Percentiles rank a stretch among this genome's conserved stretches.
phyloP scores from a whole-genome alignment of 2,888 invertebrate species.

The Eupsilia transversa region DNA sequence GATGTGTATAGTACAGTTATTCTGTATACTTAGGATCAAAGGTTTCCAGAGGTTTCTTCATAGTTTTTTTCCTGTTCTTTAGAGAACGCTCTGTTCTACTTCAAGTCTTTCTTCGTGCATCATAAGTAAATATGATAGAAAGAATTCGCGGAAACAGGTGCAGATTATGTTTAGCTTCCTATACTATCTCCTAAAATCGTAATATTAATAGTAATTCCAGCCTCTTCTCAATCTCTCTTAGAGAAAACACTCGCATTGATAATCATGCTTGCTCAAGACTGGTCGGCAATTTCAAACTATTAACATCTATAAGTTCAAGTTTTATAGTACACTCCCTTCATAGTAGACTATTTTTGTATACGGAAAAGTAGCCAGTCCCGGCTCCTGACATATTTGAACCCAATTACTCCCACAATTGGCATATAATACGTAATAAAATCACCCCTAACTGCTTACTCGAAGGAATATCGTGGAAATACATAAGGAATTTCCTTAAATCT shows the following conservation, averaged over 20 bases:
- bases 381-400: background rate
- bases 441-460: constrained; percentile 8
- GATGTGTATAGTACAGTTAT: background rate
- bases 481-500: constrained; percentile 59
- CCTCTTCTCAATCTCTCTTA: background rate
- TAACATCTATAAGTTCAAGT: background rate
- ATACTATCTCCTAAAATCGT: background rate
- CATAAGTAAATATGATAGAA: background rate
- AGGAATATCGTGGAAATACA: constrained; percentile 46
- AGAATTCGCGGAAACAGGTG: too few relatives aligned
- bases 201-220: background rate
- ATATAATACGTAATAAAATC: constrained; percentile 38
- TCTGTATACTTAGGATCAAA: background rate
- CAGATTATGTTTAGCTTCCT: background rate
- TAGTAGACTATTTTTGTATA: background rate
- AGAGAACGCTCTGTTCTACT: too few relatives aligned
- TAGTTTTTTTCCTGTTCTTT: background rate
- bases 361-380: background rate
- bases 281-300: background rate
- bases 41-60: background rate
- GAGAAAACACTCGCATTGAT: background rate
- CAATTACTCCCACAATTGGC: constrained; percentile 33
- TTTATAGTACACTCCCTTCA: background rate
- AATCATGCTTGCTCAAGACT: background rate
- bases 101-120: background rate